These are phyloP conservation scores for Paracentrotus lividus DNA, from an alignment of 53 echinoderm and acorn worm species.

Conservation along the genomic window DNA sequence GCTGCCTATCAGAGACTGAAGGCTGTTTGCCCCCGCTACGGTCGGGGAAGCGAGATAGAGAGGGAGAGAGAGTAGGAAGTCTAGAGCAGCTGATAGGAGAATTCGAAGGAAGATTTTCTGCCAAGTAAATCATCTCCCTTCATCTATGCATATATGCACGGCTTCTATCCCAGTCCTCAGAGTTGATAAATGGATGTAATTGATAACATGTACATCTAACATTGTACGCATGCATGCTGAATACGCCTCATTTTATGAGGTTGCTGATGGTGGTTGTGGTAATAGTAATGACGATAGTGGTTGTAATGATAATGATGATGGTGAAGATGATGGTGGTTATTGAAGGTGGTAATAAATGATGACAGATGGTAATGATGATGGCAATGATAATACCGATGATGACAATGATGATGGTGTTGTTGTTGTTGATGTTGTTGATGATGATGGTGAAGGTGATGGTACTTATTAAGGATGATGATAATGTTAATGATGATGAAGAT, in stretches of 20 bases:
- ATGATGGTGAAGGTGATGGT: neutral
- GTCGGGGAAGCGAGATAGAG: conserved; percentile 1
- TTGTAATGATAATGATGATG: neutral
- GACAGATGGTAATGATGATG: neutral
- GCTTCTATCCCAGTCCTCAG: neutral
- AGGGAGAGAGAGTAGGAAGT: neutral
- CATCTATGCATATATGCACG: neutral
- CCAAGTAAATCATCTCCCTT: neutral
- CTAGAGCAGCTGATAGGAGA: neutral
- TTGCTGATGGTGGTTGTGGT: neutral
- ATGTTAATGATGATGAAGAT: conserved; percentile 6
- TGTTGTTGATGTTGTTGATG: conserved; percentile 4
- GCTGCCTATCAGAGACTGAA: neutral
- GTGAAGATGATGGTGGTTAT: neutral
- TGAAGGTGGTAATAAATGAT: neutral
- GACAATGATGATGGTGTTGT: neutral
- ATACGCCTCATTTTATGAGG: neutral
- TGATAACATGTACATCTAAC: neutral
- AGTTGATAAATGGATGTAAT: neutral
- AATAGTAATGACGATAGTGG: neutral
- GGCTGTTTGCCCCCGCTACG: neutral
- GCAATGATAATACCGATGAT: neutral
- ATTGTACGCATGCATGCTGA: neutral
- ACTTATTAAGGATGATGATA: conserved; percentile 14
- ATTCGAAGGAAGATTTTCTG: neutral